phyloP scores from a whole-genome alignment of 2,113 vertebrate genomes.

The Turdus rufiventris region DNA sequence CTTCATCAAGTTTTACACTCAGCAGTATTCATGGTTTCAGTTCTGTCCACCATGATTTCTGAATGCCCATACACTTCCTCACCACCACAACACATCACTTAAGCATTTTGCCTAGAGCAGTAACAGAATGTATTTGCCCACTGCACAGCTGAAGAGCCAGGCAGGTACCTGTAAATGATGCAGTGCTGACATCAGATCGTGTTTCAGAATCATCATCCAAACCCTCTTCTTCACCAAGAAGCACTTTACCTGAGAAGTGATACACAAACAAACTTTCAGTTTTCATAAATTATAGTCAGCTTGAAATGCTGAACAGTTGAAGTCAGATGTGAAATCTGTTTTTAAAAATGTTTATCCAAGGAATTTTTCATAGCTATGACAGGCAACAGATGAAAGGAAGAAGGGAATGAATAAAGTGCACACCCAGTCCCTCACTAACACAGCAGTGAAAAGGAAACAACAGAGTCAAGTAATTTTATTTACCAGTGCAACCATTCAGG shows the following conservation, averaged over 20 bases:
- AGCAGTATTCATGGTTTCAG: not conserved
- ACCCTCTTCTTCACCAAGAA: slow-evolving; percentile 87
- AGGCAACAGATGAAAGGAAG: not conserved
- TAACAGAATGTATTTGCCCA: not conserved
- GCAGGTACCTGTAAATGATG: slow-evolving; percentile 82
- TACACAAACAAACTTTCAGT: not conserved
- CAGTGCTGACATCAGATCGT: slow-evolving; percentile 79
- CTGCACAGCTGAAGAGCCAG: not conserved
- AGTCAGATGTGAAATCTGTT: not conserved
- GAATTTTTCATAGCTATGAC: not conserved
- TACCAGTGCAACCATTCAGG: not conserved
- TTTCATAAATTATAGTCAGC: not conserved
- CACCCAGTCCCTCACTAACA: not conserved
- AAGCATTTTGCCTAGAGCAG: not conserved
- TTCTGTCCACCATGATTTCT: not conserved
- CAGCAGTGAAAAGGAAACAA: not conserved
- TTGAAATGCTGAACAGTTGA: not conserved
- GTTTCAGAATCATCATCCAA: slow-evolving; percentile 90
- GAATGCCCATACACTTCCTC: not conserved
- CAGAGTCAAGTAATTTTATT: not conserved
- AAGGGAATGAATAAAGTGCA: not conserved
- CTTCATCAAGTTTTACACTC: not conserved
- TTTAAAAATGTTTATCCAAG: not conserved
- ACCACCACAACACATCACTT: not conserved
- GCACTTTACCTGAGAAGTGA: slow-evolving; percentile 82